A percentile compares a stretch with the other conserved stretches of the same genome.
Evolutionary conservation across 2,888 invertebrate genomes (phyloP).

Genomic region (Lycophotia porphyrea): DNA sequence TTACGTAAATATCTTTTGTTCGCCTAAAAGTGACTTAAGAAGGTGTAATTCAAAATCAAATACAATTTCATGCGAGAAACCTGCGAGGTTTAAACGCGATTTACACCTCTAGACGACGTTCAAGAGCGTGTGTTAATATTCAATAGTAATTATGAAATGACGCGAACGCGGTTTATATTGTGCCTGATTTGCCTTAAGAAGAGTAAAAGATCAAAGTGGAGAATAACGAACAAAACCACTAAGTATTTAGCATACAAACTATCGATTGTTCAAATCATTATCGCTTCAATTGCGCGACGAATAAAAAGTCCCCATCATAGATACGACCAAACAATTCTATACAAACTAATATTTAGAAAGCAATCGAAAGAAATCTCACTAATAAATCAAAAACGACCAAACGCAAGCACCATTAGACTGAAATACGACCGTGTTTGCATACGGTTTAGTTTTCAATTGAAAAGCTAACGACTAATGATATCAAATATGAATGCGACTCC

Average conservation of each 20-base stretch:
- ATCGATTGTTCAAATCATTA: neutral
- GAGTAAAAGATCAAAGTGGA: neutral
- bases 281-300: neutral
- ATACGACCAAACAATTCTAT: neutral
- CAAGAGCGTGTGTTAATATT: neutral
- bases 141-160: neutral
- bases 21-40: neutral
- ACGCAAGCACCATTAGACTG: neutral
- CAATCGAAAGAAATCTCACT: neutral
- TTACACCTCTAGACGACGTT: neutral
- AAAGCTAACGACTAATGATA: constrained; percentile 30
- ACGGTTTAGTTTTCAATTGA: constrained; percentile 38
- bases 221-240: neutral
- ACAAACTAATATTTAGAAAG: neutral
- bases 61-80: neutral
- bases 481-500: constrained; percentile 26
- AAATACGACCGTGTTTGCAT: constrained; percentile 34
- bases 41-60: neutral
- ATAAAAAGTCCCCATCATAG: neutral
- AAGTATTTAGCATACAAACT: neutral
- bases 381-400: neutral
- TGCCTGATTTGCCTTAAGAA: neutral
- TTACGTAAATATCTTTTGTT: neutral
- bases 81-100: neutral
- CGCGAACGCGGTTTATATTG: neutral